Base-by-base conservation (phyloP, 2,797 vertebrate genomes). In the Xiphophorus birchmanni region DNA sequence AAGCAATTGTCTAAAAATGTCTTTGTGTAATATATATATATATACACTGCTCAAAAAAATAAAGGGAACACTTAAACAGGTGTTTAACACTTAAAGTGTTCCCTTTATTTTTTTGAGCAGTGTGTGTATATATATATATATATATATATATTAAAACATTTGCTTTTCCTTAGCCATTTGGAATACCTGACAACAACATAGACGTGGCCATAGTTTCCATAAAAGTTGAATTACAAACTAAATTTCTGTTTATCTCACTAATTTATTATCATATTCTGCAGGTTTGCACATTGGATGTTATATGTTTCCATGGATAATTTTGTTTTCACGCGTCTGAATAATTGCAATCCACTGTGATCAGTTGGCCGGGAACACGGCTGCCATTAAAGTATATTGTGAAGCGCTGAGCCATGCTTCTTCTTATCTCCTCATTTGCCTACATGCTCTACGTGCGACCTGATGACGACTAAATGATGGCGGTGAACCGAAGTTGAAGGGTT, bases 401-500 rank as follows among this genome's bases (percentile, higher is more conserved):
- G 5, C 56, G 47, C 84, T 88, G 89, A 88, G 85, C 81, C 79
- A 29, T 82, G 88, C 76, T 0, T 26, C 78, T 76, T 72, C 82
- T 84, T 87, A 86, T 90, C 86, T 83, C 63, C 81, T 74, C 84
- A 42, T 75, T 17, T 65, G 87, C 82, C 80, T 81, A 15, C 77
- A 85, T 76, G 77, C 58, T 8, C 81, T 69, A 74, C 75, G 18
- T 73, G 75, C 69, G 45, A 80, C 74, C 78, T 26, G 89, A 89
- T 91, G 87, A 87, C 80, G 80, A 74, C 79, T 79, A 85, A 90
- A 84, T 80, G 89, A 87, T 82, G 83, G 82, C 50, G 42, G 86
- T 84, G 90, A 90, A 91, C 87, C 86, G 76, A 74, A 80, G 83
- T 83, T 76, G 85, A 81, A 82, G 81, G 78, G 88, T 78, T 91